Evolutionary conservation across 2,888 invertebrate species (phyloP), one percentile per base, ranked within the genome.

Genomic region (Taphrorychus bicolor): DNA sequence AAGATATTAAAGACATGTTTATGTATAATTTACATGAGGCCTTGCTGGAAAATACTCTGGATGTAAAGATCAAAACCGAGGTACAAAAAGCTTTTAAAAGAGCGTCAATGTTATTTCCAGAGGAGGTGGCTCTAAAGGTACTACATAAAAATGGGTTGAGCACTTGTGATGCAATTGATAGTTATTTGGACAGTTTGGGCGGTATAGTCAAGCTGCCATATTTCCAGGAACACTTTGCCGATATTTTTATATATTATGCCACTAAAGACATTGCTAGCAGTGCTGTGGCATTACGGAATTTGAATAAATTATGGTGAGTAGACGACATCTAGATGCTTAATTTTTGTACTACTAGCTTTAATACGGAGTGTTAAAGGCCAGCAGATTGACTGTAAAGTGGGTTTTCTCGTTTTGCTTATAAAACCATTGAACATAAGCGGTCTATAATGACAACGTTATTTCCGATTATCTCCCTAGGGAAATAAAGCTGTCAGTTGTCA

Each of bases 11-110:
- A 9, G 71, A 82, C 45, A 81, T 81, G n/a, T 81, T 88, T 63
- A 85, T 88, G 63, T 83, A 86, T 70, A 79, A 83, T 67, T 79
- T 89, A 42, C 82, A 83, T 5, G 78, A 83, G 54, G 18, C 21
- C n/a, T 83, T 85, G 60, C 79, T 88, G 16, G 76, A 80, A 66
- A n/a, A n/a, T n/a, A 81, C 82, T 11, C 80, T 81, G 66, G 82
- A 84, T 0, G 82, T 76, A 78, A 81, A 87, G 85, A 73, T 89
- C 80, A 48, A 48, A 19, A n/a, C 16, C 3, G 48, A 16, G 9
- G 16, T 48, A 9, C 16, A n/a, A 9, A 48, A 48, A 16, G 19
- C 9, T 48, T 19, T 48, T 9, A 16, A 14, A 16, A 48, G 16
- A 48, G 16, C 16, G 16, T n/a, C 48, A 4, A 3, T 18, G 16